Conservation (phyloP, 2,888 invertebrate genomes). For the Venusia cambrica region DNA sequence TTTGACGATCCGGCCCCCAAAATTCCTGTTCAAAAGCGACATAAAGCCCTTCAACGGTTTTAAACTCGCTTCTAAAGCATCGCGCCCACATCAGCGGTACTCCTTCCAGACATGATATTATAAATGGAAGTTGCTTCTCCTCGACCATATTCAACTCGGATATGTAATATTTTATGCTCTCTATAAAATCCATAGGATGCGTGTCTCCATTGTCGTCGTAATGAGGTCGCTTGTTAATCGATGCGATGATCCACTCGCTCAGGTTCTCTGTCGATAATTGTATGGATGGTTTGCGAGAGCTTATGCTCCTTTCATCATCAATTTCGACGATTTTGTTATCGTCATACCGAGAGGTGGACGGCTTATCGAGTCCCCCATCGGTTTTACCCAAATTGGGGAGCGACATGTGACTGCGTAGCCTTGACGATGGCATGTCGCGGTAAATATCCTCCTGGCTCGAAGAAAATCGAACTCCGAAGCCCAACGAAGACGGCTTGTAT, state of each 20-base stretch:
- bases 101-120: constrained; percentile 70
- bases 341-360: constrained; percentile 43
- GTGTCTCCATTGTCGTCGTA: constrained; percentile 68
- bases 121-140: constrained; percentile 66
- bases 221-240: constrained; percentile 64
- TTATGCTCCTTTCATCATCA: constrained; percentile 52
- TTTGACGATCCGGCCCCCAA: constrained; percentile 71
- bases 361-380: constrained; percentile 51
- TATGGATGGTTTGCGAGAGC: constrained; percentile 40
- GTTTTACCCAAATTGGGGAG: constrained; percentile 70
- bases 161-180: constrained; percentile 65
- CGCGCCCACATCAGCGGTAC: constrained; percentile 73
- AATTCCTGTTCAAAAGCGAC: constrained; percentile 70
- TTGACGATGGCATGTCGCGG: constrained; percentile 67
- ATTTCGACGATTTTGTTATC: constrained; percentile 63
- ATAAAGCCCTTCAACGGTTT: constrained; percentile 58
- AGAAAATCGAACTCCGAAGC: constrained; percentile 72
- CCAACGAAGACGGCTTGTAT: constrained; percentile 67
- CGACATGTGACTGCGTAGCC: constrained; percentile 73
- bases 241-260: constrained; percentile 66
- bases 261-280: constrained; percentile 62
- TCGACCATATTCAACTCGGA: constrained; percentile 61
- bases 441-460: constrained; percentile 74
- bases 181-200: constrained; percentile 74
- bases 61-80: constrained; percentile 67